A percentile compares a stretch with the other conserved stretches of the same genome.
These are phyloP conservation scores for Synergus umbraculus DNA, from an alignment of 2,888 invertebrate species.

Conservation along the genomic window DNA sequence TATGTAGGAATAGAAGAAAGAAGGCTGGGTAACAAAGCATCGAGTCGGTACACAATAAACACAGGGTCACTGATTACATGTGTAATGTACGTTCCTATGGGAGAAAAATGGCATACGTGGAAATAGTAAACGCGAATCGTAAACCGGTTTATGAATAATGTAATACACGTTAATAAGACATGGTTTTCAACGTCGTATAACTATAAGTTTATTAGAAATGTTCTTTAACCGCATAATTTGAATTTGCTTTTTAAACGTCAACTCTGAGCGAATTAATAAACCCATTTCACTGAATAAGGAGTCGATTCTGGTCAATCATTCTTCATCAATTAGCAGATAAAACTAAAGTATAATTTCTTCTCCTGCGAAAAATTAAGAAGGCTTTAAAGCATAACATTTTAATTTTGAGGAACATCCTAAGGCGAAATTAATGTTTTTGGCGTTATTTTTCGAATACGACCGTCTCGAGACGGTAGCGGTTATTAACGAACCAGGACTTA, in stretches of 20 bases:
- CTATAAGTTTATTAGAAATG: constrained; percentile 22
- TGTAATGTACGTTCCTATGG: constrained; percentile 31
- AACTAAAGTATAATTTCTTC: not conserved
- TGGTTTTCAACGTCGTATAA: constrained; percentile 31
- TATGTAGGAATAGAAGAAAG: constrained; percentile 7
- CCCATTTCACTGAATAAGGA: not conserved
- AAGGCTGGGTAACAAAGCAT: constrained; percentile 27
- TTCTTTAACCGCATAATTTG: constrained; percentile 1
- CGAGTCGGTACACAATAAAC: constrained; percentile 13
- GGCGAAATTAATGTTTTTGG: constrained; percentile 22
- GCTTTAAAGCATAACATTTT: not conserved
- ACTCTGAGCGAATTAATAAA: not conserved
- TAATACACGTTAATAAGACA: constrained; percentile 34
- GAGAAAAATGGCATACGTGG: constrained; percentile 37
- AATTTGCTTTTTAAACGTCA: not conserved
- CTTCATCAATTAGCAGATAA: not conserved
- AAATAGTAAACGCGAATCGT: constrained; percentile 34
- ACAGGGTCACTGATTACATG: constrained; percentile 37
- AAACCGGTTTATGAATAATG: constrained; percentile 41
- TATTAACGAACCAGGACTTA: constrained; percentile 37
- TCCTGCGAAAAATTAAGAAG: not conserved
- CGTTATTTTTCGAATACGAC: constrained; percentile 13
- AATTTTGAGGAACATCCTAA: constrained; percentile 15
- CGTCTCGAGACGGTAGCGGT: constrained; percentile 35
- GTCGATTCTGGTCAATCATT: not conserved